Evolutionary conservation across 2,797 vertebrate genomes (phyloP).

Genomic region (Diplodus sargus): DNA sequence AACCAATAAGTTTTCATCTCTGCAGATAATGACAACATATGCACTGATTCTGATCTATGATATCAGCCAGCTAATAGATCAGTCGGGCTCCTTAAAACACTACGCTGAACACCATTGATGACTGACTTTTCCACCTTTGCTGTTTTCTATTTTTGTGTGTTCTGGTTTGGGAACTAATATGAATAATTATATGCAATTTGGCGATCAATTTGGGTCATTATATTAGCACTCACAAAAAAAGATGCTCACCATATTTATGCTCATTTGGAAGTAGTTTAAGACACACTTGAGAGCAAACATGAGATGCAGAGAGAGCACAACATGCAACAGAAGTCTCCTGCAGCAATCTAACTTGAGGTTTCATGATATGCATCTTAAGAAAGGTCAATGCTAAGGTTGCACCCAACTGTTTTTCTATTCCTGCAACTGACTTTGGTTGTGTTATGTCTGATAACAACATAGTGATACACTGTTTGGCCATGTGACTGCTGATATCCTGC

Average conservation of each 20-base stretch:
- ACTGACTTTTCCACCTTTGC: background rate
- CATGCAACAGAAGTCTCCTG: background rate
- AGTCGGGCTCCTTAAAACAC: background rate
- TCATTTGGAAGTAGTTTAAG: too few species aligned
- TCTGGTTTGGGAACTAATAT: background rate
- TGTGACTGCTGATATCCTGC: background rate
- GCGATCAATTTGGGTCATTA: background rate
- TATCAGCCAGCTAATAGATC: too few species aligned
- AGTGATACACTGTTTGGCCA: background rate
- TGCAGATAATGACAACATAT: too few species aligned
- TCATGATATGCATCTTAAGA: background rate
- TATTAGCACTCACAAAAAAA: background rate
- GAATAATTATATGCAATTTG: background rate
- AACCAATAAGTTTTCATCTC: too few species aligned
- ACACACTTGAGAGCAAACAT: background rate
- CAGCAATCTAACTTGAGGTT: background rate
- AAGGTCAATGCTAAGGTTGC: background rate
- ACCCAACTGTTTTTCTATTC: accelerated
- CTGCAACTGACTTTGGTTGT: background rate
- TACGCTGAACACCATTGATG: too few species aligned
- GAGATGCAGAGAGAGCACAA: background rate
- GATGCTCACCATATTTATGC: too few species aligned
- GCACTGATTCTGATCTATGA: too few species aligned
- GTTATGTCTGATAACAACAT: background rate
- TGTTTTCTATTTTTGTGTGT: background rate